Base-by-base conservation (phyloP, 1,140 invertebrate species). In the Drosophila lacteicornis region DNA sequence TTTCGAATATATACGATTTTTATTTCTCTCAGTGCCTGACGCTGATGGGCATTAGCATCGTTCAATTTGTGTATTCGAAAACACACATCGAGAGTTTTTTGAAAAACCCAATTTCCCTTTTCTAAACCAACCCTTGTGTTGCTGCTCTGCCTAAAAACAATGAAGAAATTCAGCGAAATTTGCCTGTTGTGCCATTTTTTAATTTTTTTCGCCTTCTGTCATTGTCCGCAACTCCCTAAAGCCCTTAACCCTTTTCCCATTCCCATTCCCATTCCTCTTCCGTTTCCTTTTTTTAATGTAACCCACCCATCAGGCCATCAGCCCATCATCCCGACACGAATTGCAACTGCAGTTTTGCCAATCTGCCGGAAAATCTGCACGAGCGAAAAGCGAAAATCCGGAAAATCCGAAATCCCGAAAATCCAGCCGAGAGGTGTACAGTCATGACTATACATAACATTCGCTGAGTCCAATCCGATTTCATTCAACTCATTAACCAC, bases 401-500 rank as follows among this genome's bases (percentile, higher is more conserved):
- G 51, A 45, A 75, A 60, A 55, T 33, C 42, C 45, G 8, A 80
- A 76, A 69, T 47, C 59, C 56, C 22, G 46, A 65, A 78, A 71
- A 66, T 58, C 69, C 69, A 46, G 25, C 53, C 53, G 51, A 36
- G 47, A 58, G 65, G 49, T 43, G 43, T 77, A 83, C 83, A 83
- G 67, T 74, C 40, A 19, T 33, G 33, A 51, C 58, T 9, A 22
- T 15, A 19, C 7, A 22, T 13, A 13, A 5, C 33, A 36, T 36
- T 11, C 11, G 9, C 56, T 25, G 56, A 58, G 15, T n/a, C 19
- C 36, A 57, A 57, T 57, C 55, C 81, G 84, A 88, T 85, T 82
- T 80, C 42, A 59, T 62, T 85, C 86, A 90, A 91, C 79, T 91
- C 86, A 90, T 90, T 91, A 90, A 85, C 68, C 86, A 91, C 86